Percentiles rank a stretch among this genome's conserved stretches.
phyloP scores from a whole-genome alignment of 92 coral and sea anemone genomes.

The Anthopleura xanthogrammica region DNA sequence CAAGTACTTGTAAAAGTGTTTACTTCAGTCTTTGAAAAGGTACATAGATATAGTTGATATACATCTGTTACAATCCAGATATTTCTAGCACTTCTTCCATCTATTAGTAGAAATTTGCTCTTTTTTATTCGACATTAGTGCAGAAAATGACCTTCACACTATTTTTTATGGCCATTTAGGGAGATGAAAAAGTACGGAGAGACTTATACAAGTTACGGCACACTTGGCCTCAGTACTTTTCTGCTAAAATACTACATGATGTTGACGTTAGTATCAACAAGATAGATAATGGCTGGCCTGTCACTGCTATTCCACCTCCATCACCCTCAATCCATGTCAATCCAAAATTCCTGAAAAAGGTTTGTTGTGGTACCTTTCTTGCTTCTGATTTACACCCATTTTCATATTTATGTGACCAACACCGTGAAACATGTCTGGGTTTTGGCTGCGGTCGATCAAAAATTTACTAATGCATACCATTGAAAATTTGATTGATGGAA shows the following conservation, averaged over 20 bases:
- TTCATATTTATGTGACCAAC: no score
- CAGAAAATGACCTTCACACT: not conserved
- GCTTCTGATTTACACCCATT: no score
- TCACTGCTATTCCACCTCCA: constrained; percentile 81
- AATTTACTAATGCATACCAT: no score
- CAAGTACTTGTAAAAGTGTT: constrained; percentile 79
- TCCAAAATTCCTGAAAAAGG: constrained; percentile 94
- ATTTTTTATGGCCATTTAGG: constrained; percentile 45
- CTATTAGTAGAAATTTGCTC: not conserved
- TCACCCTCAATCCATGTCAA: constrained; percentile 96
- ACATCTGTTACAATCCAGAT: not conserved
- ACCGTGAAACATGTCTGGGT: no score
- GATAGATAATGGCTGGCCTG: constrained; percentile 94
- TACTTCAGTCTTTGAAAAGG: constrained; percentile 94
- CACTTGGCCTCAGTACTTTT: constrained; percentile 93
- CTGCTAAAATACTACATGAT: constrained; percentile 78
- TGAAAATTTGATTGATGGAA: no score
- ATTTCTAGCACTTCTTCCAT: no score
- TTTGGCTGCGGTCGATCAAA: no score
- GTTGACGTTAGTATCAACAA: constrained; percentile 82
- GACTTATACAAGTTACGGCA: constrained; percentile 89
- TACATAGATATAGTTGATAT: constrained; percentile 2
- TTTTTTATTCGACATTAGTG: not conserved
- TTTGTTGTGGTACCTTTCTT: not conserved
- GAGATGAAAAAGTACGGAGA: constrained; percentile 87